A percentile compares a stretch with the other conserved stretches of the same genome.
phyloP scores from a whole-genome alignment of 2,888 invertebrate genomes.

The Slavum lentiscoides region DNA sequence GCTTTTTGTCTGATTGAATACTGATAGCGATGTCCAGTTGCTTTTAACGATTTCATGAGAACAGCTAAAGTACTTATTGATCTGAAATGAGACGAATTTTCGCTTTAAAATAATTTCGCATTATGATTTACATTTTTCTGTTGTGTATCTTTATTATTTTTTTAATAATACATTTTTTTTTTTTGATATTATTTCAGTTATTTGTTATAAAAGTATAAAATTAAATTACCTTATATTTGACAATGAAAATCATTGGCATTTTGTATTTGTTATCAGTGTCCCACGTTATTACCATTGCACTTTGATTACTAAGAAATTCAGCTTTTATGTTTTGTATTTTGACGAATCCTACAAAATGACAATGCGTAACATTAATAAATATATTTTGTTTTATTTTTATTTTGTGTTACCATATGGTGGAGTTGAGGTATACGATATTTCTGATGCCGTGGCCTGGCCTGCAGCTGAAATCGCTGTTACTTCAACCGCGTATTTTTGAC shows the following conservation, averaged over 20 bases:
- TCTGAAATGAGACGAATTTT: not conserved
- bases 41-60: not conserved
- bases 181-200: not conserved
- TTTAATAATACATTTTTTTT: too few species aligned
- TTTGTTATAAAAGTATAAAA: not conserved
- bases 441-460: not conserved
- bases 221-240: conserved; percentile 22
- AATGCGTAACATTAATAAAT: not conserved
- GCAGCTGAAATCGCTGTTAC: not conserved
- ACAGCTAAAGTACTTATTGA: conserved; percentile 5
- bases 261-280: not conserved
- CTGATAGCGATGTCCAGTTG: conserved; percentile 2
- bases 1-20: not conserved
- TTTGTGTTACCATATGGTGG: not conserved
- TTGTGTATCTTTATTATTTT: not conserved
- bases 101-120: not conserved
- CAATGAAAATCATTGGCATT: not conserved
- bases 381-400: not conserved
- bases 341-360: not conserved
- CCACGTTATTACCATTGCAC: not conserved
- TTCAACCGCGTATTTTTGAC: not conserved
- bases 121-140: not conserved
- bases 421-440: not conserved
- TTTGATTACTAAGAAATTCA: not conserved
- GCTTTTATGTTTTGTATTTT: conserved; percentile 20